phyloP scores from a whole-genome alignment of 2,888 invertebrate species.

The Dinocampus coccinellae region DNA sequence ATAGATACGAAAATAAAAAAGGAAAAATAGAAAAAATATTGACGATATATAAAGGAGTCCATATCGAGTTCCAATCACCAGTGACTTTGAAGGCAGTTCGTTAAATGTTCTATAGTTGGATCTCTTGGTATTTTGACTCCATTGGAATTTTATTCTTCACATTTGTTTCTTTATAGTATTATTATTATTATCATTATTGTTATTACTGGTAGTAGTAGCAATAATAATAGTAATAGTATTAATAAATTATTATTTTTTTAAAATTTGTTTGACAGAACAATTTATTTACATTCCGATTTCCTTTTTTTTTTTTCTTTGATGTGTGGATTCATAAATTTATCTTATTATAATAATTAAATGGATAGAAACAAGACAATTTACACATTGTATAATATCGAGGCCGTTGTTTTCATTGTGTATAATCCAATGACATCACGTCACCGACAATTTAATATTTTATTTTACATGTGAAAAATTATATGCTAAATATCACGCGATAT shows the following conservation, averaged over 20 bases:
- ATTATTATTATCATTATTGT: background rate
- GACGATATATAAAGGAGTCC: background rate
- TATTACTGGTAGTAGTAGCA: too few species aligned
- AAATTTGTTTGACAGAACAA: too few species aligned
- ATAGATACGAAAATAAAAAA: background rate
- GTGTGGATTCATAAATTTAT: too few species aligned
- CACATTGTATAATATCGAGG: background rate
- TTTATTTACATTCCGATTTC: too few species aligned
- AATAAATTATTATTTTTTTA: too few species aligned
- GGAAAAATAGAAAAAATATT: background rate
- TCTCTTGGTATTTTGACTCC: background rate
- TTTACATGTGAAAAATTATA: background rate
- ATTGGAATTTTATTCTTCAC: background rate
- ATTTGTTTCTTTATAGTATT: background rate
- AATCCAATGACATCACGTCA: background rate
- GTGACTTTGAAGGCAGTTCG: background rate
- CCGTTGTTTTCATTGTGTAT: background rate
- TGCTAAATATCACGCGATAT: too few species aligned
- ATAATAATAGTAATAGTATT: too few species aligned
- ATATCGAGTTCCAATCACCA: constrained; percentile 1
- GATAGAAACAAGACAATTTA: background rate
- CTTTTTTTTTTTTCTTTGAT: too few species aligned
- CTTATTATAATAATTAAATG: background rate
- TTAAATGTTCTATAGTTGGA: constrained; percentile 1
- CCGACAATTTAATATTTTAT: background rate